Base-by-base conservation (phyloP, 2,888 invertebrate species). In the Catocala fraxini region DNA sequence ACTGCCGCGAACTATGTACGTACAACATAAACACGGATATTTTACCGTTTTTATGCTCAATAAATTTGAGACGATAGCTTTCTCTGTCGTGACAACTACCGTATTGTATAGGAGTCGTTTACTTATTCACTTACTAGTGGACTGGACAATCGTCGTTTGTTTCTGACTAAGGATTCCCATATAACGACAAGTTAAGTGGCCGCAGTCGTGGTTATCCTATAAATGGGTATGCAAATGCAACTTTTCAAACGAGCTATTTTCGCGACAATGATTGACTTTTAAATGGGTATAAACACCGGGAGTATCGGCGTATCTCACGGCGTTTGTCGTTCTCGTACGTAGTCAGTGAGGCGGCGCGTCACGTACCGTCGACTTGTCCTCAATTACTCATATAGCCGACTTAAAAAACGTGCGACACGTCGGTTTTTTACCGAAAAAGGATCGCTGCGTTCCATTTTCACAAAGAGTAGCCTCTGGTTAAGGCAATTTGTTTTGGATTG, bases 191-290 rank as follows among this genome's bases (percentile, higher is more conserved):
- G 76, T 81, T 88, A 89, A 88, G 85, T 87, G 87, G 83, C 82
- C 80, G 79, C 77, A 85, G 81, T 80, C 84, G 83, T 87, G 84
- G 82, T 77, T 81, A 77, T 79, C 73, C 87, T 86, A 77, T 85
- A 88, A 84, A 87, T 79, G 89, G 87, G 67, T 79, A 86, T 86
- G 88, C 86, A 87, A 88, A 89, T 88, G 73, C 73, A 82, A 80
- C 77, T 81, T 83, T 79, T 84, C 85, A 87, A 85, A 82, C 84
- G 71, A 78, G 82, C 76, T 79, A 75, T 80, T 81, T 82, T 80
- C 73, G 81, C 77, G 89, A 88, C 89, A 90, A 88, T 89, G 90
- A 91, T 89, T 90, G 91, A 90, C 91, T 91, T 89, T 86, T 88
- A 91, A 90, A 91, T 90, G 85, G 88, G 56, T 73, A 81, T 84